A percentile compares a stretch with the other conserved stretches of the same genome.
Evolutionary conservation across 2,113 vertebrate genomes (phyloP).

Genomic region (Polypterus bichir): DNA sequence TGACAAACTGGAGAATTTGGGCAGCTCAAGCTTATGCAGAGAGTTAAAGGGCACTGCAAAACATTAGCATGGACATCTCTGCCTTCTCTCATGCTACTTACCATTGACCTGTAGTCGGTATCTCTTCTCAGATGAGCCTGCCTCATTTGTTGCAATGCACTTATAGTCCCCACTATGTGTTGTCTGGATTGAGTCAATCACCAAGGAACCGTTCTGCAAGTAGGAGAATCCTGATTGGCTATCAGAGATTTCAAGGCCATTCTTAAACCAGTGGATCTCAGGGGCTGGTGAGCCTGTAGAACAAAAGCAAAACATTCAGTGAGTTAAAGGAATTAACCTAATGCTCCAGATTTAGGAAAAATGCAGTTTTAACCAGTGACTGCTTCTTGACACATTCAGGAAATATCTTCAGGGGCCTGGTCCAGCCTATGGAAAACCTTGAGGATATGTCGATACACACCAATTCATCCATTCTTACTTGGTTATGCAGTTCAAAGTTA

Average conservation of each 20-base stretch:
- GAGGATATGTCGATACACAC: no score
- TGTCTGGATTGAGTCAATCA: conserved; percentile 51
- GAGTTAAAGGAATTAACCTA: not conserved
- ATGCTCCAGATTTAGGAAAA: no score
- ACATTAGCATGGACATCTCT: no score
- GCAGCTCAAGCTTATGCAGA: no score
- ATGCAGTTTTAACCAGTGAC: no score
- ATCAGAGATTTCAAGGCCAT: conserved; percentile 48
- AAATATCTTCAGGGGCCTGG: no score
- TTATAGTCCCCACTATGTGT: conserved; percentile 62
- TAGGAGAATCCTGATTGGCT: conserved; percentile 36
- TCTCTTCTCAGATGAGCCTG: conserved; percentile 56
- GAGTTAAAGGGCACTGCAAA: no score
- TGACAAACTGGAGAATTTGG: no score
- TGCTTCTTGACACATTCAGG: no score
- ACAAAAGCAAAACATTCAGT: not conserved
- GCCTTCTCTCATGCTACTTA: conserved; percentile 27
- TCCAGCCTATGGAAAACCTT: no score
- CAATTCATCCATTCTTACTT: no score
- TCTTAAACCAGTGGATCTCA: conserved; percentile 60
- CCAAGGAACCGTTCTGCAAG: conserved; percentile 50
- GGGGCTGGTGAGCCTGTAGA: conserved; percentile 60
- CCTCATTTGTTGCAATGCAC: conserved; percentile 70
- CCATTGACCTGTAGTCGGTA: conserved; percentile 61
- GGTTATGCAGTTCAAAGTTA: no score